phyloP scores from a whole-genome alignment of 2,888 invertebrate species.

The Mythimna lalbum region DNA sequence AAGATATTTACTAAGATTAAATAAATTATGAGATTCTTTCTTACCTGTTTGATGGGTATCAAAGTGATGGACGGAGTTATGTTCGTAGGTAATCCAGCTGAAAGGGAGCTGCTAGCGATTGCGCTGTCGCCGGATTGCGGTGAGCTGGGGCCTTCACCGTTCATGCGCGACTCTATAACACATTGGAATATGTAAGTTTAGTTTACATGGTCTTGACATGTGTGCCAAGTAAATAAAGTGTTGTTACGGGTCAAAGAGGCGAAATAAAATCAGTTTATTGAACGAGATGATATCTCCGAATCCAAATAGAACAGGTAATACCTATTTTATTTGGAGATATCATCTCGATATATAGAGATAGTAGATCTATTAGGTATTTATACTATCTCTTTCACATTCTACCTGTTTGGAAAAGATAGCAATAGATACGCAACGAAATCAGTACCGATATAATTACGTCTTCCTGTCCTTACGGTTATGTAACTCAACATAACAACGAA shows the following conservation, averaged over 20 bases:
- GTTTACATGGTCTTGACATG: not conserved
- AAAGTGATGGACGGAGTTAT: slow-evolving; percentile 96
- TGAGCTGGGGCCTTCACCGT: slow-evolving; percentile 93
- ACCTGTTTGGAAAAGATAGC: not conserved
- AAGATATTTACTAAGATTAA: not conserved
- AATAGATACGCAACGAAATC: not conserved
- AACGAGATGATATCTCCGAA: not conserved
- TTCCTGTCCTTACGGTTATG: not conserved
- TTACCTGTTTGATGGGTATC: slow-evolving; percentile 95
- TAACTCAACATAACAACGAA: not conserved
- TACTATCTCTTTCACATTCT: not conserved
- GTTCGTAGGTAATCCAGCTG: slow-evolving; percentile 88
- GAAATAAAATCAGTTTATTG: not conserved
- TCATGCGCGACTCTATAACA: slow-evolving; percentile 88
- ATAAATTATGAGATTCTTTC: not conserved
- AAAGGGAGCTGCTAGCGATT: slow-evolving; percentile 93
- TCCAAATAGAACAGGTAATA: too few species aligned
- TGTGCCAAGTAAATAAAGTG: not conserved
- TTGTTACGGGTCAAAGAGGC: not conserved
- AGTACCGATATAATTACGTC: not conserved
- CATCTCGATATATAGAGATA: too few species aligned
- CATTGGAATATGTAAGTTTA: slow-evolving; percentile 18
- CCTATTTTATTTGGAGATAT: too few species aligned
- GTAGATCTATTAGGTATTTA: not conserved
- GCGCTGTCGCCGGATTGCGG: slow-evolving; percentile 96